A percentile compares a stretch with the other conserved stretches of the same genome.
Conservation (phyloP, 2,113 vertebrate genomes). For the Hystrix brachyura region DNA sequence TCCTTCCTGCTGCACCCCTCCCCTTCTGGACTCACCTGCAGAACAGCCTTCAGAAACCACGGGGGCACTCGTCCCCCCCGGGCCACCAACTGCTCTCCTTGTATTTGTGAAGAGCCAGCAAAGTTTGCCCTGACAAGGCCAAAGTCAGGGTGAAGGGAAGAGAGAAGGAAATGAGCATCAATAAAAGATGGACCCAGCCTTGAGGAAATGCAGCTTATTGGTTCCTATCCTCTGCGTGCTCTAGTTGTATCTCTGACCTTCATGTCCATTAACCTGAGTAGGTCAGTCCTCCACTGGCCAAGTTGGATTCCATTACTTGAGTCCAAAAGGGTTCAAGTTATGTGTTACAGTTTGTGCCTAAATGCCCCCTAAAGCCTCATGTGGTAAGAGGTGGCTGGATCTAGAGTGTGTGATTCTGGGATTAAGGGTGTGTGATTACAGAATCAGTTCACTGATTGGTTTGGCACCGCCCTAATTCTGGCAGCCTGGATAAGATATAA, state of each 20-base stretch:
- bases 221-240: slow-evolving; percentile 11
- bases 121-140: neutral
- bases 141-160: neutral
- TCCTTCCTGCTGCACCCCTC: neutral
- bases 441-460: no score
- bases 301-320: neutral
- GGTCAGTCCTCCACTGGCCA: neutral
- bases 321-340: neutral
- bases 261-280: neutral
- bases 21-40: neutral
- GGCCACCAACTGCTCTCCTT: neutral
- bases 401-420: no score
- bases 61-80: neutral
- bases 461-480: no score
- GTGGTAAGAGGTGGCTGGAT: no score
- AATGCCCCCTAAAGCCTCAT: no score
- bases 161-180: neutral
- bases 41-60: neutral
- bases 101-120: neutral
- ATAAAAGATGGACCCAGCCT: neutral
- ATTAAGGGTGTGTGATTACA: no score
- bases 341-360: no score
- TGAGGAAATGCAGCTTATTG: neutral
- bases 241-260: neutral
- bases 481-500: no score